phyloP scores from a whole-genome alignment of 2,888 invertebrate genomes.

The Glyphotaelius pellucidus region DNA sequence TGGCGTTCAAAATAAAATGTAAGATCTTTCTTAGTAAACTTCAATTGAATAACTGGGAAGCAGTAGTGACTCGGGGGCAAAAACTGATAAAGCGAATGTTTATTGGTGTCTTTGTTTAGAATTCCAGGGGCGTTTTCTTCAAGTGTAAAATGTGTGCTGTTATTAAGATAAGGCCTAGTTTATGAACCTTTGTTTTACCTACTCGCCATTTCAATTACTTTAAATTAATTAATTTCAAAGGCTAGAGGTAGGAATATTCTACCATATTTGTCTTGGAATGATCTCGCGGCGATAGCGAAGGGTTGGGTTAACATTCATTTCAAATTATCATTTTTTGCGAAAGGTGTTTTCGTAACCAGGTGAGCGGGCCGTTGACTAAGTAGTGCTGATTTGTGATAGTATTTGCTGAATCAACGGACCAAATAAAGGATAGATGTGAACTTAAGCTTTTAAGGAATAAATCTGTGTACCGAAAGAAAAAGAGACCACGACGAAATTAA shows the following conservation, averaged over 20 bases:
- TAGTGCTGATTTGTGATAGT: neutral
- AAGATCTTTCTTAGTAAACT: neutral
- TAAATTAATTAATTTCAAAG: constrained; percentile 24
- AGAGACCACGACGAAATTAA: too few species aligned
- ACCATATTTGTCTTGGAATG: neutral
- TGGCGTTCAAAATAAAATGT: too few species aligned
- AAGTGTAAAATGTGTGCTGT: constrained; percentile 48
- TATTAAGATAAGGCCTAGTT: constrained; percentile 48
- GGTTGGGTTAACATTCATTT: neutral
- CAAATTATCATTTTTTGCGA: neutral
- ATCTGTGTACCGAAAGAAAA: too few species aligned
- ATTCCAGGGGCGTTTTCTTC: constrained; percentile 54
- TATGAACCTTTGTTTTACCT: constrained; percentile 45
- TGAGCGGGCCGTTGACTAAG: neutral
- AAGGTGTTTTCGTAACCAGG: neutral
- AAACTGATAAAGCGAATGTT: constrained; percentile 54
- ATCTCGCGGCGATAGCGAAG: neutral
- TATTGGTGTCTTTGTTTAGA: constrained; percentile 42
- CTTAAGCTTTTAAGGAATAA: neutral
- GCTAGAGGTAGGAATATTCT: neutral
- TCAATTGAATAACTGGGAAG: constrained; percentile 2
- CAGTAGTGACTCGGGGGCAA: constrained; percentile 2
- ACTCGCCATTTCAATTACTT: constrained; percentile 37
- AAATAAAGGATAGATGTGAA: neutral
- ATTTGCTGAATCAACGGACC: neutral